Evolutionary conservation across 2,797 vertebrate species (phyloP), one percentile per base, ranked within the genome.

Genomic region (Sebastes diploproa): DNA sequence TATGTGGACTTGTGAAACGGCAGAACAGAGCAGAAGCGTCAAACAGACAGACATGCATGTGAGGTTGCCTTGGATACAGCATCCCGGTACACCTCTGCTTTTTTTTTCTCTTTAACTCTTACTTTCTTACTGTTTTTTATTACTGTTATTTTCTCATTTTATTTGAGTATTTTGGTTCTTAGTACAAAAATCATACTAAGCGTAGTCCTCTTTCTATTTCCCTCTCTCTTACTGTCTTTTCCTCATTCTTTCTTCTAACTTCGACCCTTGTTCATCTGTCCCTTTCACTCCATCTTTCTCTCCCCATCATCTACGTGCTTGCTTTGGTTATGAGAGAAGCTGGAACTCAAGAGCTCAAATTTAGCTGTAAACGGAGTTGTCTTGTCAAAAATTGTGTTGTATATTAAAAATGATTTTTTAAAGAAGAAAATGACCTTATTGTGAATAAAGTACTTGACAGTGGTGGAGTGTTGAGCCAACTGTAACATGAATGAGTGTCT

Each of bases 401-500:
- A 96, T 95, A 96, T 96, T 95, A 95, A 95, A 95, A 96, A 94
- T 91, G 93, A 91, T 95, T 95, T 96, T 96, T 95, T 95, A 95
- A 95, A 93, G 92, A 94, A 94, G 91, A 94, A 94, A 91, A 94
- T 92, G 87, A 95, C 87, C 89, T 95, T 95, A 96, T 95, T 95
- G 94, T 95, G 94, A 96, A 96, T 96, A 96, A 96, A 96, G 95
- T 95, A 96, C 94, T 95, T 95, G 93, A 95, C 92, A 92, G 87
- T 96, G 93, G 89, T 92, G 89, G 92, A 92, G 93, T 93, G 93
- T 94, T 92, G 91, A 94, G 91, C 91, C 89, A 91, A 94, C 91
- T 92, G 84, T 90, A 94, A 94, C 86, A 85, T 75, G 92, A 84
- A 86, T 90, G 89, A 76, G 81, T 90, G 91, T 87, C 82, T 84